Conservation (phyloP, 2,797 vertebrate genomes). For the Taeniopygia guttata region DNA sequence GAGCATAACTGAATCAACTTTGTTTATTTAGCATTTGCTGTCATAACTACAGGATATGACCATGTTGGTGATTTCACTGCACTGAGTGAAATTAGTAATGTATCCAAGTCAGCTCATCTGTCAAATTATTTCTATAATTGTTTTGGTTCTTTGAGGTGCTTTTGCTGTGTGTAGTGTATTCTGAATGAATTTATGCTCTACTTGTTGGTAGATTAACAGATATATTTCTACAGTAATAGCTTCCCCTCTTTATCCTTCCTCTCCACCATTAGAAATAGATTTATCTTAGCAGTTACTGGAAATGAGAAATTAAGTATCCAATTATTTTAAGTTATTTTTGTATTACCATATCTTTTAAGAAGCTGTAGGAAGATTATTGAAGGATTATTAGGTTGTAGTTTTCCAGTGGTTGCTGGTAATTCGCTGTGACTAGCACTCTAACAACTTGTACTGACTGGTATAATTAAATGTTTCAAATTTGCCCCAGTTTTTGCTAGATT, state of each 20-base stretch:
- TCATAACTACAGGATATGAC: neutral
- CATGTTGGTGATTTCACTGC: neutral
- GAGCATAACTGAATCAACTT: neutral
- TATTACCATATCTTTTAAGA: neutral
- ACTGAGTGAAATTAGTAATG: neutral
- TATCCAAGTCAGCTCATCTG: neutral
- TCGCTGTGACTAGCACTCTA: neutral
- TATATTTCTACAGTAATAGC: neutral
- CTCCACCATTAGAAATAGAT: neutral
- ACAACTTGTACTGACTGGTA: neutral
- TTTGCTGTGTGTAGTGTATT: neutral
- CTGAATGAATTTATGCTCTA: neutral
- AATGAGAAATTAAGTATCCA: conserved; percentile 25
- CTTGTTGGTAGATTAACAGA: neutral
- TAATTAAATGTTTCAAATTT: neutral
- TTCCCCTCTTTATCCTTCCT: neutral
- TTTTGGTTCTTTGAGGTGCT: neutral
- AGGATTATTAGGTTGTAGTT: conserved; percentile 7
- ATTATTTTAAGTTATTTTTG: conserved; percentile 39
- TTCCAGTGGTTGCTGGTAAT: conserved; percentile 8
- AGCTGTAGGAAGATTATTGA: conserved; percentile 15
- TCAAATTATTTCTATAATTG: neutral
- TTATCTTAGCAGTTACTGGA: neutral
- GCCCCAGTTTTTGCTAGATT: neutral
- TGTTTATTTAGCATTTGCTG: neutral